phyloP scores from a whole-genome alignment of 2,113 vertebrate species.

The Nothoprocta perdicaria region DNA sequence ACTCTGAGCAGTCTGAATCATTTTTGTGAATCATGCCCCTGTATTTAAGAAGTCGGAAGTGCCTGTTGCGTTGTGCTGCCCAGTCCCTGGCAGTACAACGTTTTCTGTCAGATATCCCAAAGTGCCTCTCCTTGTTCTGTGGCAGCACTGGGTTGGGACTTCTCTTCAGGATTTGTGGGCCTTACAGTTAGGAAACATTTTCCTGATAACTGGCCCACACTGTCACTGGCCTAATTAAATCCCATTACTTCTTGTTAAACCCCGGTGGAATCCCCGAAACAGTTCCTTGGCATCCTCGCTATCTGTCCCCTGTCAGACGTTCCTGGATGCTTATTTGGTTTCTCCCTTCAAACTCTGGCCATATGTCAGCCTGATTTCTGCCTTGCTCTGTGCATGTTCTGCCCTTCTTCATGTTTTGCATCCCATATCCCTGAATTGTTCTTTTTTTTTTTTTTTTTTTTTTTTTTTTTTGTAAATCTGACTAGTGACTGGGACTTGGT shows the following conservation, averaged over 20 bases:
- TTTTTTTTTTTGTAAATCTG: background rate
- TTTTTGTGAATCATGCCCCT: slow-evolving; percentile 31
- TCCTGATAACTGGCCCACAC: background rate
- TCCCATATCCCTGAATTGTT: background rate
- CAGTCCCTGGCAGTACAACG: background rate
- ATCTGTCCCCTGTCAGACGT: slow-evolving; percentile 17
- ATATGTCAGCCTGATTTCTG: background rate
- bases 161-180: background rate
- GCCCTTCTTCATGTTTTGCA: background rate
- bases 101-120: background rate
- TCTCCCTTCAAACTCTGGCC: background rate
- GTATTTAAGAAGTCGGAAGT: slow-evolving; percentile 41
- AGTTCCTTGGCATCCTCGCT: slow-evolving; percentile 26
- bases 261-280: background rate
- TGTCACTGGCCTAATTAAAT: slow-evolving; percentile 16
- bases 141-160: background rate
- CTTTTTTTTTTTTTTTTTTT: too few species aligned
- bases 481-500: too few species aligned
- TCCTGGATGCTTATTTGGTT: slow-evolving; percentile 10
- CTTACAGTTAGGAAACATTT: background rate
- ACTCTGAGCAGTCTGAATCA: background rate
- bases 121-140: background rate
- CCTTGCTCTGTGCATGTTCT: background rate
- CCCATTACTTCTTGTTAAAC: slow-evolving; percentile 13
- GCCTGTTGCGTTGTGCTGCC: slow-evolving; percentile 31